These are phyloP conservation scores for Tapirus terrestris DNA, from an alignment of 2,113 vertebrate genomes.

Conservation along the genomic window DNA sequence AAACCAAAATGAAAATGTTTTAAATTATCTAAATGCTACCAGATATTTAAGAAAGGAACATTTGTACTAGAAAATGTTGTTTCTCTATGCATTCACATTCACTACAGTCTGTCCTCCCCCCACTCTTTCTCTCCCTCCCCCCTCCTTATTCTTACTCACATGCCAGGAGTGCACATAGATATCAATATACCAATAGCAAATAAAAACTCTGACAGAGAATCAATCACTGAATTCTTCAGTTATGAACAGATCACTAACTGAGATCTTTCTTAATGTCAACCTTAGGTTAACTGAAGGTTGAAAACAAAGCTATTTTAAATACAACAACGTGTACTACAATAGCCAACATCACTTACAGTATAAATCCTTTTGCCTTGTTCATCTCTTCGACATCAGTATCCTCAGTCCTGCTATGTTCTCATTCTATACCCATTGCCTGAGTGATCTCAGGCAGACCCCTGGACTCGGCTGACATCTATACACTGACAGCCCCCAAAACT, in stretches of 20 bases:
- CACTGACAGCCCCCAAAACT: too few relatives aligned
- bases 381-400: neutral
- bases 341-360: neutral
- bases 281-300: neutral
- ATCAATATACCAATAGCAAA: neutral
- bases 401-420: neutral
- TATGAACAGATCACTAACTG: neutral
- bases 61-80: slow-evolving; percentile 22
- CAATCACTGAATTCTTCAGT: neutral
- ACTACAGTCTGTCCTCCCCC: rapidly evolving
- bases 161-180: neutral
- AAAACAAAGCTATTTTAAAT: neutral
- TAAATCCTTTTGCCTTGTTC: neutral
- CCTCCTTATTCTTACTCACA: neutral
- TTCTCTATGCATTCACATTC: neutral
- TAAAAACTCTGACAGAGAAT: neutral
- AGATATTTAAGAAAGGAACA: slow-evolving; percentile 38
- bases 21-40: slow-evolving; percentile 44
- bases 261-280: neutral
- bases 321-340: neutral
- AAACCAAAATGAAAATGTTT: slow-evolving; percentile 59
- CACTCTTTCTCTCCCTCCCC: rapidly evolving
- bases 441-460: neutral
- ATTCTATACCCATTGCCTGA: too few relatives aligned
- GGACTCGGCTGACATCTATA: too few relatives aligned